phyloP scores from a whole-genome alignment of 2,113 vertebrate genomes.

The Numida meleagris region DNA sequence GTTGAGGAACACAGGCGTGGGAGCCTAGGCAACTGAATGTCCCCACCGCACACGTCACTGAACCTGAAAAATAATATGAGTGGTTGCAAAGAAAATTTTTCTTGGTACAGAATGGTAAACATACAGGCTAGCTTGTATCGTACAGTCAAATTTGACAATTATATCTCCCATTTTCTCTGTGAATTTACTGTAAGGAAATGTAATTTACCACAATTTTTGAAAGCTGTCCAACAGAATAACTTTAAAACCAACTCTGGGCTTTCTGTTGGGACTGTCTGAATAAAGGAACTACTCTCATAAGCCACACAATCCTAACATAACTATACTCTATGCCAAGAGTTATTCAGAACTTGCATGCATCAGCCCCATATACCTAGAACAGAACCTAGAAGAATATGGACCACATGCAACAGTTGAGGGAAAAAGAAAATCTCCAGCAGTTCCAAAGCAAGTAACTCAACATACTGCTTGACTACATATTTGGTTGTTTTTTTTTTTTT shows the following conservation, averaged over 20 bases:
- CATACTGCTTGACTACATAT: background rate
- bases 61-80: constrained; percentile 69
- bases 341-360: background rate
- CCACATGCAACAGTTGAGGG: background rate
- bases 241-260: background rate
- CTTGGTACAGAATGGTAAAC: background rate
- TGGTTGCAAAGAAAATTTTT: background rate
- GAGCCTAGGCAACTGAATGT: constrained; percentile 94
- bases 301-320: background rate
- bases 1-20: constrained; percentile 90
- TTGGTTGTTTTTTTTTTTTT: background rate
- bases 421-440: background rate
- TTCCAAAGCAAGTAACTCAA: background rate
- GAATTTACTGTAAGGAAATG: background rate
- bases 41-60: constrained; percentile 89
- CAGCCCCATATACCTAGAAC: background rate
- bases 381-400: background rate
- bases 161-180: background rate
- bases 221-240: background rate
- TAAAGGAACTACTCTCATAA: background rate
- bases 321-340: background rate
- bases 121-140: background rate
- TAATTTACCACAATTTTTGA: background rate
- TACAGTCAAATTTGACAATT: background rate
- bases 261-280: background rate